Evolutionary conservation across 2,888 invertebrate genomes (phyloP), one percentile per base, ranked within the genome.

Genomic region (Nesidiocoris tenuis): DNA sequence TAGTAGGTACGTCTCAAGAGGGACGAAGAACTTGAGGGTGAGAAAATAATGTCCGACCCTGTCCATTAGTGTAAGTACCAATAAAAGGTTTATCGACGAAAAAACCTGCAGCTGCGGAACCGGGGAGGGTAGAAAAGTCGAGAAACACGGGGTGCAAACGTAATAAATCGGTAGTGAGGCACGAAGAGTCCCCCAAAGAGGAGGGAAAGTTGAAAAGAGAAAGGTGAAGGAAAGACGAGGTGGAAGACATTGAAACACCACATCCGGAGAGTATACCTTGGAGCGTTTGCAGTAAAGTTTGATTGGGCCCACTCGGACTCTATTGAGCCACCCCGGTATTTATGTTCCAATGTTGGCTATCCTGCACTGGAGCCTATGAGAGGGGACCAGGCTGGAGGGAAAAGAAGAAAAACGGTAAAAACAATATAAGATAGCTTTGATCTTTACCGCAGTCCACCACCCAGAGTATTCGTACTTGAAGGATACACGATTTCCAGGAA

Each of bases 271-370:
- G 61, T 63, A n/a, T n/a, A 72, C 72, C 25, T 23, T 22, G 25
- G 66, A 65, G 74, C 66, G 74, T 65, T 75, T 75, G 59, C 66
- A 75, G 64, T 75, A 75, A 75, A 75, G 66, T 75, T 75, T 75
- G 74, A 75, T 75, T 75, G 74, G 74, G 59, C 66, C 39, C 61
- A 66, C 65, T 72, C 72, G 74, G 74, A 66, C 66, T 66, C 74
- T 25, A 75, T 75, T 75, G 74, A 75, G 59, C 59, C 39, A 66
- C 57, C 59, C 39, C 65, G 74, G 66, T 75, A 75, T 75, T 75
- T 75, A 75, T 75, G 74, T 75, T 75, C 39, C 39, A 66, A 65
- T 22, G 74, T 55, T 63, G 22, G 12, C 55, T 56, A n/a, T 17
- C 65, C 22, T 54, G 7, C 55, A 54, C 55, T 54, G 7, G 9